These are phyloP conservation scores for Sorex araneus DNA, from an alignment of 2,113 vertebrate species.

Conservation along the genomic window DNA sequence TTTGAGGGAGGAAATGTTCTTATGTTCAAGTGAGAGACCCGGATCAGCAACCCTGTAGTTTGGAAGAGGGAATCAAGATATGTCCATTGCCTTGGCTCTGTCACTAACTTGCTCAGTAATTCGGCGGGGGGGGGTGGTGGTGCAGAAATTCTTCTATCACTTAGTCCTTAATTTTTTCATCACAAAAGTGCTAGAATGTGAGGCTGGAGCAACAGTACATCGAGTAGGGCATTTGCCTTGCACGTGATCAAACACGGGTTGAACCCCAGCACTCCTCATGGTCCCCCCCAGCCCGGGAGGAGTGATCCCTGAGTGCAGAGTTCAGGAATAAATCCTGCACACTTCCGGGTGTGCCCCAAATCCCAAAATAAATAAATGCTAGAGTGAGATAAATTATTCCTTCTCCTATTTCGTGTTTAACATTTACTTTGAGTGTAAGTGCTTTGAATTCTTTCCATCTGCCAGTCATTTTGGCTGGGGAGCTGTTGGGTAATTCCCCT, in stretches of 20 bases:
- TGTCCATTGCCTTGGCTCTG: background rate
- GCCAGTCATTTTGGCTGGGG: background rate
- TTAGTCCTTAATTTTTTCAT: conserved; percentile 47
- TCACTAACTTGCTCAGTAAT: background rate
- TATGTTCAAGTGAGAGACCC: background rate
- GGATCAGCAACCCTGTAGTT: background rate
- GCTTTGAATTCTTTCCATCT: background rate
- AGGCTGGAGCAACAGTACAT: too few species aligned
- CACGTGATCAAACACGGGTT: too few species aligned
- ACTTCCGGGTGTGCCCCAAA: too few species aligned
- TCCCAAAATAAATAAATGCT: too few species aligned
- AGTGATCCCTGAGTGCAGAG: too few species aligned
- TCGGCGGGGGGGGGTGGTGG: background rate
- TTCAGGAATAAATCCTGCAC: too few species aligned
- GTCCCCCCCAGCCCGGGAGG: too few species aligned
- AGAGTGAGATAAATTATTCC: background rate
- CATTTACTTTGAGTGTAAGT: background rate
- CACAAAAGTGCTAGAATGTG: conserved; percentile 40
- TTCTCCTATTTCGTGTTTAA: background rate
- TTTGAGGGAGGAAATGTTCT: background rate
- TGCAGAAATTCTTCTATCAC: background rate
- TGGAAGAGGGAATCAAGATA: background rate
- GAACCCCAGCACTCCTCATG: too few species aligned
- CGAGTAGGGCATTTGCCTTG: too few species aligned
- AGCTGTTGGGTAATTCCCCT: background rate